Conservation (phyloP, 2,888 invertebrate genomes). For the Steinernema carpocapsae region DNA sequence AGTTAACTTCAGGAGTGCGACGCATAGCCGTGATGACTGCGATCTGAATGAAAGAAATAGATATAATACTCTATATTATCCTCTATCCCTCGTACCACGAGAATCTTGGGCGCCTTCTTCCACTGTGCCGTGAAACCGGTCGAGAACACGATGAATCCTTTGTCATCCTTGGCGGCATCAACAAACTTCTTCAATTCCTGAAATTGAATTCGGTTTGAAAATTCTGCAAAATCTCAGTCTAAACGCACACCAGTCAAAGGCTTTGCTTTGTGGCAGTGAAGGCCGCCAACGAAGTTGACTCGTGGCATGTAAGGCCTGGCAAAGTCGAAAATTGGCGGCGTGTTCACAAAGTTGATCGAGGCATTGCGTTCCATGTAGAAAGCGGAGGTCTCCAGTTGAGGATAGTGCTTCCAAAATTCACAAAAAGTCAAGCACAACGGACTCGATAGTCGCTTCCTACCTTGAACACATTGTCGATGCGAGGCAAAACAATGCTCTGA, state of each 20-base stretch:
- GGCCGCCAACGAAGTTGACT: constrained; percentile 68
- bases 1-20: constrained; percentile 52
- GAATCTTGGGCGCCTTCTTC: constrained; percentile 55
- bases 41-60: constrained; percentile 46
- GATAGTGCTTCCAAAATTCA: constrained; percentile 1
- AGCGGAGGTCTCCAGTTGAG: constrained; percentile 40
- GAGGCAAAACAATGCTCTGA: constrained; percentile 65
- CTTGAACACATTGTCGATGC: constrained; percentile 63
- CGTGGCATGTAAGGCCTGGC: constrained; percentile 67
- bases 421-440: not conserved
- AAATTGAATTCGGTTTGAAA: constrained; percentile 9
- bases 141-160: constrained; percentile 64
- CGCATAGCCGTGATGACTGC: constrained; percentile 57
- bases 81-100: constrained; percentile 48
- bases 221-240: not conserved
- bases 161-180: constrained; percentile 47
- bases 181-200: constrained; percentile 57
- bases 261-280: constrained; percentile 65
- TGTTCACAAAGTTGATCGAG: constrained; percentile 67
- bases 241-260: constrained; percentile 50
- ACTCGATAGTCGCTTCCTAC: constrained; percentile 38
- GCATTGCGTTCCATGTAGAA: constrained; percentile 68
- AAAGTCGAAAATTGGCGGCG: constrained; percentile 69
- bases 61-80: not conserved
- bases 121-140: constrained; percentile 63